phyloP scores from a whole-genome alignment of 2,797 vertebrate genomes.

The Coreius guichenoti region DNA sequence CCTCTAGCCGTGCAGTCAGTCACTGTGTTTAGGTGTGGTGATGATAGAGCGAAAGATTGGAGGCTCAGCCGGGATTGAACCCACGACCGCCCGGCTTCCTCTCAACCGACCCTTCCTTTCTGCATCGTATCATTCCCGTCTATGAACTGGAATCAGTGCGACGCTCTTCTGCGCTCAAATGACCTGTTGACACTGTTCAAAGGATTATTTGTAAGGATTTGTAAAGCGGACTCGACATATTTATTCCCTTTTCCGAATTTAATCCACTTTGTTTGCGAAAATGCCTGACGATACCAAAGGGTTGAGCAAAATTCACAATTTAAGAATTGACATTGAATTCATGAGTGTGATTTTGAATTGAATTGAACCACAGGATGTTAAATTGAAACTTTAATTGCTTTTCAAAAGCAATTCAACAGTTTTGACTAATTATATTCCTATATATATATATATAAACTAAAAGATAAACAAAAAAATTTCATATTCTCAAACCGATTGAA shows the following conservation, averaged over 20 bases:
- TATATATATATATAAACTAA: background rate
- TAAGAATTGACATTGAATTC: background rate
- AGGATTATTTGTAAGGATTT: constrained; percentile 4
- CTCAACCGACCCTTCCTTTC: constrained; percentile 13
- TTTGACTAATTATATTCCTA: background rate
- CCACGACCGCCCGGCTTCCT: constrained; percentile 36
- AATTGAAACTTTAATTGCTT: background rate
- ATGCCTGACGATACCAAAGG: background rate
- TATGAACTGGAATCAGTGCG: background rate
- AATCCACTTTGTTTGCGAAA: background rate
- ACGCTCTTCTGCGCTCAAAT: background rate
- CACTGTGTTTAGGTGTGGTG: constrained; percentile 62
- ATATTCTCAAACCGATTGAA: background rate
- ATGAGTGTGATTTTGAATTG: background rate
- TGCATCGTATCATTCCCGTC: background rate
- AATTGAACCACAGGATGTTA: background rate
- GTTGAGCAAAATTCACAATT: background rate
- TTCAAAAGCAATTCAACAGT: background rate
- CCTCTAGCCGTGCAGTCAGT: constrained; percentile 59
- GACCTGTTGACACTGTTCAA: background rate
- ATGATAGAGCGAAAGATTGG: constrained; percentile 48
- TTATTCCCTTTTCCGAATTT: background rate
- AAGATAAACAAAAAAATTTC: background rate
- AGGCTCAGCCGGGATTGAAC: constrained; percentile 57
- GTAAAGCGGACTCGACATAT: background rate